Evolutionary conservation across 2,113 vertebrate species (phyloP), one percentile per base, ranked within the genome.

Genomic region (Terrapene triunguis): DNA sequence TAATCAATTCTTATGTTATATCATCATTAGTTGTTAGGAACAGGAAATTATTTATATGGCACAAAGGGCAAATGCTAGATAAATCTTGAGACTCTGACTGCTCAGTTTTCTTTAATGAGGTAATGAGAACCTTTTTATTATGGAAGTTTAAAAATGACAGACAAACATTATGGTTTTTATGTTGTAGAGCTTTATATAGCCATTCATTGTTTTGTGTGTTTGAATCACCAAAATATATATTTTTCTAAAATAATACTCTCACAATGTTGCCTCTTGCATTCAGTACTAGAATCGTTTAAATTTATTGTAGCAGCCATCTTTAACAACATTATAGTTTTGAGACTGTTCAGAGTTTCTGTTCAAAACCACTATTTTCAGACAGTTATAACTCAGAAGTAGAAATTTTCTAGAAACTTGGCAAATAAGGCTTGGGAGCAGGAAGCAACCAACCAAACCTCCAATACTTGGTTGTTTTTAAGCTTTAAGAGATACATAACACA

Each of bases 1-100:
- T 81, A 44, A 93, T 89, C 95, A 97, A 95, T 95, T 96, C 55
- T 94, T 88, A 82, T 57, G 32, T 78, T 87, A 83, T 74, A 89
- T 94, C 82, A 94, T 97, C 94, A 91, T 96, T 97, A 96, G 88
- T 95, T 97, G 96, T 97, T 97, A 97, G 82, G 89, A 92, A 54
- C 74, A 96, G 85, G 79, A 94, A 93, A 89, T 89, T 5, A 95
- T 96, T 94, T 95, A 92, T 95, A 96, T 88, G 79, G 91, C 80
- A 93, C 62, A 95, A 87, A 69, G 50, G 48, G 24, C 47, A 89
- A 80, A 87, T 81, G 79, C 44, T 65, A 74, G 86, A 85, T 84
- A 94, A 97, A 97, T 96, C 55, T 90, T 76, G 94, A 51, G 53
- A 93, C 57, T 38, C 57, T 94, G 50, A 80, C 78, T 94, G 91